Percentiles rank a stretch among this genome's conserved stretches.
Evolutionary conservation across 2,888 invertebrate genomes (phyloP).

Genomic region (Chaetoderma sp.): DNA sequence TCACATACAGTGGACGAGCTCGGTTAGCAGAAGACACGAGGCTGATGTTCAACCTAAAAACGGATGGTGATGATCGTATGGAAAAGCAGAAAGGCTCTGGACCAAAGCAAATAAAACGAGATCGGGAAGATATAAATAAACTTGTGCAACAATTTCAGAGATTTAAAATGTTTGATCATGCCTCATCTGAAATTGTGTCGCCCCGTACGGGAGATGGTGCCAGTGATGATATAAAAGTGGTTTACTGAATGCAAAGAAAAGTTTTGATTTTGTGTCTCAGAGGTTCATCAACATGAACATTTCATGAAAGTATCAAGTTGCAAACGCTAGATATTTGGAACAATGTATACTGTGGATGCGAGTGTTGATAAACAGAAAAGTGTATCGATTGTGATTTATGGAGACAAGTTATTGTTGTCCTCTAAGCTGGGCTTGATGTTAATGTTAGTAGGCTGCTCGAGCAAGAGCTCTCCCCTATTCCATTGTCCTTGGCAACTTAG

Average conservation of each 20-base stretch:
- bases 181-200: not conserved
- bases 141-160: not conserved
- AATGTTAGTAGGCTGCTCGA: too few species aligned
- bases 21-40: not conserved
- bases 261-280: not conserved
- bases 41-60: not conserved
- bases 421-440: too few species aligned
- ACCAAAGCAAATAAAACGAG: not conserved
- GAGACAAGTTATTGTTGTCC: too few species aligned
- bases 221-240: not conserved
- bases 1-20: not conserved
- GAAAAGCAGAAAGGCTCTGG: not conserved
- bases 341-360: not conserved
- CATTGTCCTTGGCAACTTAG: too few species aligned
- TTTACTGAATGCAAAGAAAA: too few species aligned
- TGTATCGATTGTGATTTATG: too few species aligned
- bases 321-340: not conserved
- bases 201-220: not conserved
- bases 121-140: not conserved
- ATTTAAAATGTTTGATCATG: not conserved
- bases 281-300: not conserved
- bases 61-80: not conserved
- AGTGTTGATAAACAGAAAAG: too few species aligned
- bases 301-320: not conserved
- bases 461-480: too few species aligned